Percentiles rank a stretch among this genome's conserved stretches.
phyloP scores from a whole-genome alignment of 64 coral and sea anemone genomes.

The Montipora sp. region DNA sequence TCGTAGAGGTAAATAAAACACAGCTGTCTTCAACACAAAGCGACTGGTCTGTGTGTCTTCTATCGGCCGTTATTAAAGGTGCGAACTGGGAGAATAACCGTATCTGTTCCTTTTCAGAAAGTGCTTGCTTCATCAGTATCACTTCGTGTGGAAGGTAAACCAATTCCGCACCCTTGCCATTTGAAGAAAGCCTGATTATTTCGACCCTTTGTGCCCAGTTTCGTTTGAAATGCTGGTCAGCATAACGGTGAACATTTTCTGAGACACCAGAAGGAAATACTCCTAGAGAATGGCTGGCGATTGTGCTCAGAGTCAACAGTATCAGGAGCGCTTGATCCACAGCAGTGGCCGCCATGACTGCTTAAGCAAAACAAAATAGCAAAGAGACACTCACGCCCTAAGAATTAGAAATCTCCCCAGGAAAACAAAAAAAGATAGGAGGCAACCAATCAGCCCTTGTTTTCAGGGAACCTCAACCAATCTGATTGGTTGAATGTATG shows the following conservation, averaged over 20 bases:
- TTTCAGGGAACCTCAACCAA: not conserved
- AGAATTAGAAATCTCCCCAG: not conserved
- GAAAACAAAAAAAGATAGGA: not conserved
- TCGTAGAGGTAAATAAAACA: conserved; percentile 8
- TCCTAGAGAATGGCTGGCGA: not conserved
- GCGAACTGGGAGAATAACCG: conserved; percentile 9
- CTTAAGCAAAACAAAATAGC: not conserved
- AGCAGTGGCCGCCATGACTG: not conserved
- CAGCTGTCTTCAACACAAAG: conserved; percentile 8
- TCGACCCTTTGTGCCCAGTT: conserved; percentile 1
- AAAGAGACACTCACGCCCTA: not conserved
- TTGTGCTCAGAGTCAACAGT: not conserved
- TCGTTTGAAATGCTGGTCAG: not conserved
- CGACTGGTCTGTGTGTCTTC: conserved; percentile 16
- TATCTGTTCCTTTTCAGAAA: conserved; percentile 6
- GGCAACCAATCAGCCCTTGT: not conserved
- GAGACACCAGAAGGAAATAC: not conserved
- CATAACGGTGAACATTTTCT: conserved; percentile 1
- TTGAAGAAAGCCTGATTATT: not conserved
- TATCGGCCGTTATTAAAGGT: not conserved
- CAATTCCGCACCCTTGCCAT: not conserved
- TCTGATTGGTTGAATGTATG: not conserved
- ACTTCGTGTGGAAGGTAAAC: conserved; percentile 49
- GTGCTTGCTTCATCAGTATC: not conserved
- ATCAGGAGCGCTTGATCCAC: not conserved